Base-by-base conservation (phyloP, 2,797 vertebrate species). In the Gorsachius magnificus region DNA sequence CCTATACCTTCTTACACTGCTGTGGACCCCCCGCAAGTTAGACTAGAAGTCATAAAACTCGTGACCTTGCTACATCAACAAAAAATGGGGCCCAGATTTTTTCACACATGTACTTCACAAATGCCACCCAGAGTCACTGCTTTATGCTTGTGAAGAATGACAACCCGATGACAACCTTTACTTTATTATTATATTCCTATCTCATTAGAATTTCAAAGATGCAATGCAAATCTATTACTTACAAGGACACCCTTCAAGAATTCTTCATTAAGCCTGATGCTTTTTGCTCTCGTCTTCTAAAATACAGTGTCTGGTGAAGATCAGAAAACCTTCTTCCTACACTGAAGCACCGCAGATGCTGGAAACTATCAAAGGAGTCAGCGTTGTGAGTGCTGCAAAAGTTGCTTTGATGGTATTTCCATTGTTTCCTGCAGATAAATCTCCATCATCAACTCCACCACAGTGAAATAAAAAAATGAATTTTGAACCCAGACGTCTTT, bases 391-490 rank as follows among this genome's bases (percentile, higher is more conserved):
- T 68, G 85, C 86, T 96, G 87, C 60, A 54, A 76, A 72, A 86
- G 76, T n/a, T 76, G 81, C 63, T 90, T 82, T 83, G 90, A 51
- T 77, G 91, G 54, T 22, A 43, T 75, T 96, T 58, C 91, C 93
- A 88, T 58, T 92, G 83, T 83, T 79, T 94, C 96, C 96, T 97
- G 96, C 87, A 97, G 96, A 96, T 78, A 96, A 96, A 95, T 79
- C 95, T 97, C 89, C 85, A 84, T 79, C 94, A 95, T 96, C 89
- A 96, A 93, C 90, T 97, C 89, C 95, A 94, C 31, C 90, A 96
- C 70, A 95, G 93, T 94, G 93, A 96, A 95, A 96, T 92, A 53
- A 69, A 80, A 61, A 65, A 68, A 45, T 50, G 56, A 69, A 29
- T 88, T 96, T 92, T 69, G 87, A 96, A 94, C 93, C 69, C 91